Base-by-base conservation (phyloP, 2,113 vertebrate species). In the Psittacula cyanocephala region DNA sequence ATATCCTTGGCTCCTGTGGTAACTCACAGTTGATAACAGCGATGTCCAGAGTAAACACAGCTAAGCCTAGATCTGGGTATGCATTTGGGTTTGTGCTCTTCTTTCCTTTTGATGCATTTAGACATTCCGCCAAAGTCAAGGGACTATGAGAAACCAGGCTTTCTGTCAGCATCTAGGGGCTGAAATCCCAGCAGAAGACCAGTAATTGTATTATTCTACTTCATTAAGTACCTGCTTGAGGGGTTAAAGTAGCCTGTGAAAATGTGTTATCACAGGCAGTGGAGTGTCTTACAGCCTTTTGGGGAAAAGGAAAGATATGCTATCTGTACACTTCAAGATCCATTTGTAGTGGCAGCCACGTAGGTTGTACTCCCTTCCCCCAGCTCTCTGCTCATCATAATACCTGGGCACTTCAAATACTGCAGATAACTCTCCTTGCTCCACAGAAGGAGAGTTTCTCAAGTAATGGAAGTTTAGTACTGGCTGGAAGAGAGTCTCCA, bases 21-120 rank as follows among this genome's bases (percentile, higher is more conserved):
- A 95, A 96, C 93, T 95, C 77, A 78, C 80, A 91, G 88, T 93
- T 89, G 96, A 97, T 95, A 96, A 96, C 88, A 89, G 86, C 57
- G 77, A 92, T 96, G 91, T 85, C 67, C 86, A 89, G 91, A 91
- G 69, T 94, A 97, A 96, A 96, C 83, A 93, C 44, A 85, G 33
- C 78, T 96, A 97, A 96, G 96, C 95, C 95, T 82, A 91, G 84
- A 81, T 95, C 93, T 94, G 72, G 43, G 33, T 83, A 71, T 83
- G 69, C 71, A 3, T 93, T 96, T 81, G 82, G 35, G 52, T 86
- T 96, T 93, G 52, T 86, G 65, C 86, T 1, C 16, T 74, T 81
- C 29, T 6, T 94, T 81, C 72, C 81, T 93, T 86, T 76, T 3
- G 4, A 37, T 93, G 88, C 80, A 86, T 94, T 92, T 72, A 90